A percentile compares a stretch with the other conserved stretches of the same genome.
phyloP scores from a whole-genome alignment of 2,113 vertebrate species.

The Menura novaehollandiae region DNA sequence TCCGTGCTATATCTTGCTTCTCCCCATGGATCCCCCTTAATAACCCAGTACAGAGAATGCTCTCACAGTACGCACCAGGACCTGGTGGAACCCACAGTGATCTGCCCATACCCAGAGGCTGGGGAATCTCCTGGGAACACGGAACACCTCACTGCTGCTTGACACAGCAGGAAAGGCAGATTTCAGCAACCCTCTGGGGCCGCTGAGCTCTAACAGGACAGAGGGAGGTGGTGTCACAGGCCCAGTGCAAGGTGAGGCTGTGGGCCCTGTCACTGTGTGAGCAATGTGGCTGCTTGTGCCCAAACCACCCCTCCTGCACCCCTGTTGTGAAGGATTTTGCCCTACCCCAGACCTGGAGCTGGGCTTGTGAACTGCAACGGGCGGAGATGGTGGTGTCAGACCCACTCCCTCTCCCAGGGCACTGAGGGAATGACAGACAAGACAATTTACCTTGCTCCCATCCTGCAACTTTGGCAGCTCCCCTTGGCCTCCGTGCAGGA shows the following conservation, averaged over 20 bases:
- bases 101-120: neutral
- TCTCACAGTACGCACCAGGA: neutral
- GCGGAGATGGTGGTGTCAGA: neutral
- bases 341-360: neutral
- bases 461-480: constrained; percentile 77
- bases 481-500: constrained; percentile 80
- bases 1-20: neutral
- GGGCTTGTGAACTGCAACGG: fast-evolving
- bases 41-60: neutral
- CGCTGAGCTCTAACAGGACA: neutral
- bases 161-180: neutral
- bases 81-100: neutral
- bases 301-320: neutral
- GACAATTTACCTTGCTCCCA: constrained; percentile 80
- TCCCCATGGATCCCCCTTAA: neutral
- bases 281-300: neutral
- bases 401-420: neutral
- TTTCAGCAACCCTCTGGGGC: fast-evolving
- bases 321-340: neutral
- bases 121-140: neutral
- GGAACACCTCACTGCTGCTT: neutral
- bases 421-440: neutral
- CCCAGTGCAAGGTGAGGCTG: neutral
- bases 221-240: neutral
- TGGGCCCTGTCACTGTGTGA: neutral